phyloP scores from a whole-genome alignment of 2,888 invertebrate species.

The Cerceris rybyensis region DNA sequence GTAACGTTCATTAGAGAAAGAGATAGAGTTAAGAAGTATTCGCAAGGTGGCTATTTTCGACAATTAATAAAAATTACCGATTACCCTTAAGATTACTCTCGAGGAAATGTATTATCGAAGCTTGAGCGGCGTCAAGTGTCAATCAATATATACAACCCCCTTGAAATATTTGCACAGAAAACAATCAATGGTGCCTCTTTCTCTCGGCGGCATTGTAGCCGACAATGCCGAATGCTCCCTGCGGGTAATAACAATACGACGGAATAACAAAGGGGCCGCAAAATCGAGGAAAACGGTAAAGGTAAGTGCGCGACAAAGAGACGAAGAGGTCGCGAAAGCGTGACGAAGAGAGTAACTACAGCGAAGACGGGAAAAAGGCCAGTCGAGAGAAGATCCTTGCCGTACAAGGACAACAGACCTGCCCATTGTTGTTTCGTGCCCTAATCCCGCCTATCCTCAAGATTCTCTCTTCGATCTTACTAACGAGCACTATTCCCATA shows the following conservation, averaged over 20 bases:
- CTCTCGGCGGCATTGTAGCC: constrained; percentile 23
- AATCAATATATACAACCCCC: neutral
- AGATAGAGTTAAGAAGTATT: no score
- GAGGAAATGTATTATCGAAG: neutral
- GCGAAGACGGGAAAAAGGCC: constrained; percentile 45
- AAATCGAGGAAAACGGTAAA: constrained; percentile 56
- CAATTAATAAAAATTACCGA: no score
- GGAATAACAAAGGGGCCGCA: constrained; percentile 51
- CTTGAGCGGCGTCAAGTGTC: constrained; percentile 11
- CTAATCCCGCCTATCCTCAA: constrained; percentile 61
- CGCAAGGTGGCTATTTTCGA: no score
- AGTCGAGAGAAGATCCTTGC: constrained; percentile 51
- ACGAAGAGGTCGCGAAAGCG: constrained; percentile 11
- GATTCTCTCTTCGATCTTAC: constrained; percentile 55
- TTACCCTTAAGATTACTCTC: neutral
- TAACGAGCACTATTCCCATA: constrained; percentile 75
- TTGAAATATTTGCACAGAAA: constrained; percentile 33
- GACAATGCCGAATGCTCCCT: constrained; percentile 37
- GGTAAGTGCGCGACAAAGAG: constrained; percentile 30
- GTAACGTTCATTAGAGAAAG: no score
- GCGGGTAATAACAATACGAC: constrained; percentile 46
- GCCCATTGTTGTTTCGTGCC: constrained; percentile 55
- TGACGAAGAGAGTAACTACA: constrained; percentile 10
- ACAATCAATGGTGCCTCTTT: constrained; percentile 34
- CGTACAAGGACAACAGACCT: constrained; percentile 51